Evolutionary conservation across 1,140 invertebrate genomes (phyloP), one percentile per base, ranked within the genome.

Genomic region (Megalonaias nervosa): DNA sequence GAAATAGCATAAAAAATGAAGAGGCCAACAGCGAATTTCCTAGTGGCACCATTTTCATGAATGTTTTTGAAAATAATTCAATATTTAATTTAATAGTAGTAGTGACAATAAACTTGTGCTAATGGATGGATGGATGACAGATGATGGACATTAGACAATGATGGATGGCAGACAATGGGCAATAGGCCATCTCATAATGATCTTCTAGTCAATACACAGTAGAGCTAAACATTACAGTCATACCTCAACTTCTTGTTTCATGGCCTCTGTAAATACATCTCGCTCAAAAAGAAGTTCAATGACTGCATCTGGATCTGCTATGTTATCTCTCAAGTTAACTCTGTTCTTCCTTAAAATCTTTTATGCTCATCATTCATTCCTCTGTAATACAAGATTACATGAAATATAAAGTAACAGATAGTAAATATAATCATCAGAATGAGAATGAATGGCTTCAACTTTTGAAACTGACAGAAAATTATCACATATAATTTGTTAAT

Each of bases 181-280:
- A 19, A 62, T 15, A 62, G 19, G 19, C 19, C 11, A 62, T 17
- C 60, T 21, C 17, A 21, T 17, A 61, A 61, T 19, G 60, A 21
- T 19, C 60, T 19, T n/a, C 60, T 62, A 62, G 23, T 62, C 6
- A 11, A 62, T 62, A 14, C 60, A 62, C 38, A 48, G 6, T 48
- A 48, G 4, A 48, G 38, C 38, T 48, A 48, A 48, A 48, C 6
- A 48, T 26, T 21, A 15, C 31, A 69, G 17, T 58, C 26, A 59
- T 61, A 72, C 76, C 76, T 73, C 76, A 56, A 78, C 65, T 23
- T 72, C 71, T 31, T 78, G 76, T 58, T 64, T 72, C 70, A 73
- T 78, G 11, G 62, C 17, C 26, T 78, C 71, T 17, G 71, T 72
- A 48, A 78, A 68, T 9, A 78, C 17, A 64, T 61, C 56, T 56